Base-by-base conservation (phyloP, 2,113 vertebrate species). In the Heloderma charlesbogerti region DNA sequence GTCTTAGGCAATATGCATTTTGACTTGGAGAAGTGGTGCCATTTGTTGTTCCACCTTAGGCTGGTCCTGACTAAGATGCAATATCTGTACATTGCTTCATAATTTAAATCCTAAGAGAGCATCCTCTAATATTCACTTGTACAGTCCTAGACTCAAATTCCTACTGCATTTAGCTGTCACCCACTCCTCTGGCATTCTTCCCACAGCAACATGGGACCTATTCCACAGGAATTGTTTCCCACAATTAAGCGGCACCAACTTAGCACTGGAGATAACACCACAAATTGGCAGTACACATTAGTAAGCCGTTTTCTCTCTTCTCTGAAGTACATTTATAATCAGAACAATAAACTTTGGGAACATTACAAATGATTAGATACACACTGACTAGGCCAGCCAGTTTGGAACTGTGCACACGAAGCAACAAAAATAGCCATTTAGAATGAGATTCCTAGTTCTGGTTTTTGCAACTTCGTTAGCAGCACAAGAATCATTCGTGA, bases 161-260 rank as follows among this genome's bases (percentile, higher is more conserved):
- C 22, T 69, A 29, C 48, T 93, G 80, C 63, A 69, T 63, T 83
- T 51, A 93, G n/a, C 6, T 93, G 86, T 84, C 75, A 91, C 90
- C 92, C 63, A 85, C 85, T 93, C 27, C 74, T 90, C 75, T 93
- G 89, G 51, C 88, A 94, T 69, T 45, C 87, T 18, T 80, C 27
- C 86, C n/a, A 82, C 75, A 80, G 67, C 80, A 92, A 57, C 54
- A 84, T 90, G 40, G 81, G 93, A 60, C 67, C 72, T 74, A 92
- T 89, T 88, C 43, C 45, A 87, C 60, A 86, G 25, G 92, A 94
- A 90, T 72, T 79, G 60, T 84, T 94, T 95, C 89, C 60, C 67
- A 69, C 31, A 40, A 93, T 92, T 66, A 90, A 79, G 45, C 82
- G 67, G 51, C 67, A 88, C 84, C 20, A 57, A 27, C 37, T 60